phyloP scores from a whole-genome alignment of 1,140 invertebrate genomes.

The Asobara japonica region DNA sequence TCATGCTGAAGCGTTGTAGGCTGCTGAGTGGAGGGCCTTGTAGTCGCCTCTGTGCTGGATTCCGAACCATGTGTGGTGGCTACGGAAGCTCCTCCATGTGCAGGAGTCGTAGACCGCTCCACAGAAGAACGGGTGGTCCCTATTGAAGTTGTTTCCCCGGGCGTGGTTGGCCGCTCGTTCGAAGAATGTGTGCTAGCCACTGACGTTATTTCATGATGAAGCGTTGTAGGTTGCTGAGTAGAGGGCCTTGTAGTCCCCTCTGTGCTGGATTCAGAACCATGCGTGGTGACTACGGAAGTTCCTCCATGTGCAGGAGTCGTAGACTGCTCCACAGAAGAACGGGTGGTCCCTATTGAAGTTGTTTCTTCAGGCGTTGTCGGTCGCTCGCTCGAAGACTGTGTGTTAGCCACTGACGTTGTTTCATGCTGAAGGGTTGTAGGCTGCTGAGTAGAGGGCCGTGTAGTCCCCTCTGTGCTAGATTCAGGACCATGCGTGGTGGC shows the following conservation, averaged over 20 bases:
- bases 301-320: no score
- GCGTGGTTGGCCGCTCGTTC: no score
- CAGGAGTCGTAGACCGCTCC: background rate
- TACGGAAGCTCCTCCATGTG: no score
- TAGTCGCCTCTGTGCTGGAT: background rate
- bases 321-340: no score
- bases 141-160: background rate
- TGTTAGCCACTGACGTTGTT: no score
- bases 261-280: background rate
- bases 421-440: background rate
- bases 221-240: background rate
- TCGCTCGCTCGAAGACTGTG: no score
- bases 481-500: background rate
- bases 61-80: background rate
- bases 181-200: no score
- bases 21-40: background rate
- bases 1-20: background rate
- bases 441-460: background rate
- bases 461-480: background rate
- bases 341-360: no score
- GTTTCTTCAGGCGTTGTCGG: no score
- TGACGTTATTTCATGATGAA: no score
- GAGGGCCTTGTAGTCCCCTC: background rate
- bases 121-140: background rate
- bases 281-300: no score